Evolutionary conservation across 2,797 vertebrate genomes (phyloP).

Genomic region (Squalus acanthias): DNA sequence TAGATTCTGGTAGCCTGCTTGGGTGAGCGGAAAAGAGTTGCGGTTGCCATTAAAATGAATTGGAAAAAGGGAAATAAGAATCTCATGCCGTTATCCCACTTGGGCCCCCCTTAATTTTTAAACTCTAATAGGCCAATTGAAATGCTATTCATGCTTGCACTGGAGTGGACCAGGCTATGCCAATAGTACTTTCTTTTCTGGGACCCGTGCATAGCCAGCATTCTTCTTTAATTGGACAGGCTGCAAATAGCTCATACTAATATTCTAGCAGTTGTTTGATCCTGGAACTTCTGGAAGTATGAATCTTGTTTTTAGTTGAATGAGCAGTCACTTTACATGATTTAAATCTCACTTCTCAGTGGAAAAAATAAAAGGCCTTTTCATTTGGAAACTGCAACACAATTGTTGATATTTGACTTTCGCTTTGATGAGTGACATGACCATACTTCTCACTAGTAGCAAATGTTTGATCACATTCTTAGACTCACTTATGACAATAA

Average conservation of each 20-base stretch:
- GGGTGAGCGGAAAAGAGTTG: neutral
- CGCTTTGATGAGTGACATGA: neutral
- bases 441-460: neutral
- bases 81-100: neutral
- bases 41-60: neutral
- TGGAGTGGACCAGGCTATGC: neutral
- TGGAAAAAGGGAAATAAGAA: neutral
- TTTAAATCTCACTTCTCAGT: neutral
- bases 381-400: neutral
- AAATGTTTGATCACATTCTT: neutral
- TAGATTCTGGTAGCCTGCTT: neutral
- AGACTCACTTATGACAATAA: neutral
- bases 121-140: neutral
- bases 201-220: neutral
- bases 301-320: neutral
- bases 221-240: neutral
- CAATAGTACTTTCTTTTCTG: neutral
- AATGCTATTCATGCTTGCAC: neutral
- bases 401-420: neutral
- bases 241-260: neutral
- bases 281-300: neutral
- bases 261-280: neutral
- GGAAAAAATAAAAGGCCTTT: neutral
- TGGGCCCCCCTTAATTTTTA: neutral
- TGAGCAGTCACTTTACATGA: neutral